Percentiles rank a stretch among this genome's conserved stretches.
Conservation (phyloP, 2,888 invertebrate genomes). For the Drosophila percnosoma region DNA sequence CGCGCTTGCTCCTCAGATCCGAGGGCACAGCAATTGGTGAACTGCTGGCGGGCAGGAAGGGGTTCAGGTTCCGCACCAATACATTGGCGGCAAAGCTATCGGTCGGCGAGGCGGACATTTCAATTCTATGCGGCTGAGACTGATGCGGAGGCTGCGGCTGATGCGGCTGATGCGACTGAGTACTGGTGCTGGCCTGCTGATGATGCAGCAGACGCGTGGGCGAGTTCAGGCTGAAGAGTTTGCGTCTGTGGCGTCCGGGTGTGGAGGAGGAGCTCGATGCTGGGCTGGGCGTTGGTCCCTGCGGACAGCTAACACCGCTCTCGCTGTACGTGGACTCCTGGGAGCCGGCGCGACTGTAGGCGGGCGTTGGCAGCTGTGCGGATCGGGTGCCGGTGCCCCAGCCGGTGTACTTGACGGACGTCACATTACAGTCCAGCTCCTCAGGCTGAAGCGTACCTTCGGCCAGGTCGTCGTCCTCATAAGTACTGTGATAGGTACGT, state of each 20-base stretch:
- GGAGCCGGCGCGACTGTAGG: conserved; percentile 79
- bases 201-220: conserved; percentile 76
- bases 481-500: conserved; percentile 81
- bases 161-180: conserved; percentile 1
- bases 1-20: conserved; percentile 86
- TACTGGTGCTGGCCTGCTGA: conserved; percentile 25
- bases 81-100: conserved; percentile 64
- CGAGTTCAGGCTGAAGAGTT: conserved; percentile 82
- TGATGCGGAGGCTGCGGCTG: conserved; percentile 36
- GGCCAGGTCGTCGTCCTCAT: conserved; percentile 66
- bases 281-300: conserved; percentile 70
- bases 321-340: conserved; percentile 81
- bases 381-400: conserved; percentile 64
- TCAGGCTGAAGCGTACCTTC: conserved; percentile 36
- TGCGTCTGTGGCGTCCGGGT: conserved; percentile 81
- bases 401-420: conserved; percentile 69
- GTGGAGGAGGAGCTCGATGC: conserved; percentile 78
- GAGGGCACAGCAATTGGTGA: conserved; percentile 67
- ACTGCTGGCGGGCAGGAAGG: conserved; percentile 74
- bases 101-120: conserved; percentile 52
- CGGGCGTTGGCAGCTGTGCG: conserved; percentile 75
- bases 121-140: conserved; percentile 31
- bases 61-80: conserved; percentile 81
- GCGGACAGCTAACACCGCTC: conserved; percentile 57
- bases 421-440: conserved; percentile 74